Evolutionary conservation across 2,113 vertebrate genomes (phyloP).

Genomic region (Arothron firmamentum): DNA sequence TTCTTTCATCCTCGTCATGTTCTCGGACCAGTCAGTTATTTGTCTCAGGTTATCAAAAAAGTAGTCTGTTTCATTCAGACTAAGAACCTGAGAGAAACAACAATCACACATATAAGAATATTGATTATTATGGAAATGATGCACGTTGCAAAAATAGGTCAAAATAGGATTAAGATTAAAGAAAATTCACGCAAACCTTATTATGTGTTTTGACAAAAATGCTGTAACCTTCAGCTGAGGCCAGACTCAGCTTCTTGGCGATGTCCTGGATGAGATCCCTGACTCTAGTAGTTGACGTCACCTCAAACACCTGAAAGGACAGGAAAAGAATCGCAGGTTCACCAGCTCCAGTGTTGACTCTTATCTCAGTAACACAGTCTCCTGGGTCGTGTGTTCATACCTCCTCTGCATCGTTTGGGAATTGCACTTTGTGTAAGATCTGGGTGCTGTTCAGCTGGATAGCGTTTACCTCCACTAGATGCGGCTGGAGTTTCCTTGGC

Average conservation of each 20-base stretch:
- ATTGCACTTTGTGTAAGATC: constrained; percentile 85
- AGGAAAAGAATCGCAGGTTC: background rate
- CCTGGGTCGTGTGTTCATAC: constrained; percentile 56
- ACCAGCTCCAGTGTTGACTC: background rate
- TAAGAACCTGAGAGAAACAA: constrained; percentile 80
- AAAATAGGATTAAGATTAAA: background rate
- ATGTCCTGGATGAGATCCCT: constrained; percentile 81
- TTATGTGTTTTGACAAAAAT: constrained; percentile 91
- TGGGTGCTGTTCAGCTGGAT: constrained; percentile 85
- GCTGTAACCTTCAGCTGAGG: constrained; percentile 87
- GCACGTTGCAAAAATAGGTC: background rate
- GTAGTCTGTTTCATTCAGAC: constrained; percentile 88
- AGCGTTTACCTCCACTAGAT: constrained; percentile 87
- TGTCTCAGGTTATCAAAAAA: constrained; percentile 93
- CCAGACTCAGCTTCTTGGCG: constrained; percentile 72
- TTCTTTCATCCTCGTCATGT: constrained; percentile 80
- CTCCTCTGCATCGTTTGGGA: constrained; percentile 86
- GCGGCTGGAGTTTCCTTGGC: constrained; percentile 88
- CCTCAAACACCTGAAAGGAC: constrained; percentile 79
- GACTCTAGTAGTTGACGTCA: constrained; percentile 81
- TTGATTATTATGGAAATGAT: background rate
- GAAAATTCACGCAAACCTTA: constrained; percentile 76
- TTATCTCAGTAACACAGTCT: background rate
- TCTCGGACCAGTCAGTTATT: constrained; percentile 87
- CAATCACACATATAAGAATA: background rate